Evolutionary conservation across 2,797 vertebrate genomes (phyloP).

Genomic region (Setipinna tenuifilis): DNA sequence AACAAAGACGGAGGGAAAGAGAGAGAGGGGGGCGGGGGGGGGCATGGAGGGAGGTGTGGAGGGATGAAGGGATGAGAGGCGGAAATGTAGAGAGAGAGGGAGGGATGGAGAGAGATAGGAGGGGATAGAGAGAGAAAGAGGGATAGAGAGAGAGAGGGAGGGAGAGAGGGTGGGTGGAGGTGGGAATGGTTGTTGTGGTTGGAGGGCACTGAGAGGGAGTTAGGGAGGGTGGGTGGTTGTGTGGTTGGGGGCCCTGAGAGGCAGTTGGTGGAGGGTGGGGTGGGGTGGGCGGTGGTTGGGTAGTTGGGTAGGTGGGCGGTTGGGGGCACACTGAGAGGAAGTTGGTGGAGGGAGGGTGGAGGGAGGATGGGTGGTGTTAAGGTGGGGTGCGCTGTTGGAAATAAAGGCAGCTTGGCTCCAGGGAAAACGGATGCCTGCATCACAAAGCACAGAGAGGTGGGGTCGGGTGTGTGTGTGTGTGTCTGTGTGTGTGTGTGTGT

Average conservation of each 20-base stretch:
- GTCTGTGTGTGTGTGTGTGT: slow-evolving; percentile 34
- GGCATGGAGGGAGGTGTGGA: neutral
- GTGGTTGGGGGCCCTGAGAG: no score
- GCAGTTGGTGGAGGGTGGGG: no score
- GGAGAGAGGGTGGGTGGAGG: neutral
- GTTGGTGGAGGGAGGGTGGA: no score
- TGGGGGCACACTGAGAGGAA: no score
- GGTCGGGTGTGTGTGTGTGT: slow-evolving; percentile 16
- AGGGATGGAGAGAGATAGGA: neutral
- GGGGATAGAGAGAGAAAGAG: neutral
- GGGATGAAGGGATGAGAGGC: neutral
- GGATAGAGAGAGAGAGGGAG: neutral
- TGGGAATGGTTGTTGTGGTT: neutral
- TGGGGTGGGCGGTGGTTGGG: no score
- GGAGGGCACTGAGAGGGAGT: neutral
- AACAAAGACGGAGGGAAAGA: neutral
- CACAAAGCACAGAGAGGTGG: slow-evolving; percentile 5
- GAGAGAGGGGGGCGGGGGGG: neutral
- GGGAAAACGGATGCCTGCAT: slow-evolving; percentile 24
- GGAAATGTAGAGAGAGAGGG: neutral
- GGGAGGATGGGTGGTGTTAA: no score
- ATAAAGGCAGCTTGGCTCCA: neutral
- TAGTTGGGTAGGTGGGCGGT: neutral
- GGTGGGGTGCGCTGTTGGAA: neutral
- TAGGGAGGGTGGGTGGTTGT: neutral